Evolutionary conservation across 2,113 vertebrate genomes (phyloP), one percentile per base, ranked within the genome.

Genomic region (Cisticola juncidis): DNA sequence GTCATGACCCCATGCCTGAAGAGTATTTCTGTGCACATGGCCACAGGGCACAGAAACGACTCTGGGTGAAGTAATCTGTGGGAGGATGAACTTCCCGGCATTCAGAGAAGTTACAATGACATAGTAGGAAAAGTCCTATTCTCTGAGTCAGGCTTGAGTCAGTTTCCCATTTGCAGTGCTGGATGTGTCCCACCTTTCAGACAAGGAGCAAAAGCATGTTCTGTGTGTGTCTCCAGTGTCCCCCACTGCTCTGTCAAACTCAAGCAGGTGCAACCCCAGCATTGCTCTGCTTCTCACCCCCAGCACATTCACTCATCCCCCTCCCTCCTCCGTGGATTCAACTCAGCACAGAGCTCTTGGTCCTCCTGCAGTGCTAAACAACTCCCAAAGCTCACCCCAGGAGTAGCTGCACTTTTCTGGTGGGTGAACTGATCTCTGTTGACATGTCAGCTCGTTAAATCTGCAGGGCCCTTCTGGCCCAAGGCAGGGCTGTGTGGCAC

Each of bases 401-500:
- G 54, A 76, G 91, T 11, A 38, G 90, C 81, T 56, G 80, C 89
- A 53, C 93, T 92, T 91, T 85, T 86, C 96, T 92, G 66, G 3
- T 92, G 94, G 87, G 74, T 96, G 96, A 90, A 45, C 91, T 96
- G 95, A 94, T 95, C 87, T 89, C 91, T 95, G 90, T 47, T 95
- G 95, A 95, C 93, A 93, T 82, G 72, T 89, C 94, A 92, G 94
- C 95, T 96, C 72, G 28, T 94, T 95, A 96, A 94, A 93, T 78
- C 65, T 38, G 42, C 81, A 71, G 74, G 87, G 84, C 71, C 90
- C 74, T 90, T 57, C 84, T 79, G 83, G 70, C 90, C 40, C 68
- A 20, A 61, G 88, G 69, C 84, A 94, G 79, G 91, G 68, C 82
- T 76, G 21, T 1, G n/a, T 48, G 65, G 79, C 65, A 29, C 50